A percentile compares a stretch with the other conserved stretches of the same genome.
Evolutionary conservation across 2,888 invertebrate species (phyloP).

Genomic region (Thereva nobilitata): DNA sequence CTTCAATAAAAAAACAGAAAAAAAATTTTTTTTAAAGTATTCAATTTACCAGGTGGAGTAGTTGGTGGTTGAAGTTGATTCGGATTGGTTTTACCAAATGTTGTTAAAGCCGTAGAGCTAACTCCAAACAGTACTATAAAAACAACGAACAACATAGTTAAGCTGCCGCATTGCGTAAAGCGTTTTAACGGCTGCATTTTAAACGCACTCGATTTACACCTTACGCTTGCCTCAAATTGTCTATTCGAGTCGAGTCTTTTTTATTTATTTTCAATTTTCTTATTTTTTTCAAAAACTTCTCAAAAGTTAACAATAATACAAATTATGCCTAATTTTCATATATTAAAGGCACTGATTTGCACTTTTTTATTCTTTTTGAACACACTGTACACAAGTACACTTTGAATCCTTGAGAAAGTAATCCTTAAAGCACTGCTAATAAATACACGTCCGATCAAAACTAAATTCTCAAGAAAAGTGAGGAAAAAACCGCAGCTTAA

Average conservation of each 20-base stretch:
- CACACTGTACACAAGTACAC: constrained; percentile 1
- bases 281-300: too few species aligned
- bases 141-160: constrained; percentile 57
- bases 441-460: constrained; percentile 29
- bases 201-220: neutral
- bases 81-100: constrained; percentile 71
- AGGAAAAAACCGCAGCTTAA: constrained; percentile 15
- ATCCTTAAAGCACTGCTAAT: constrained; percentile 13
- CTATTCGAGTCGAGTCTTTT: neutral
- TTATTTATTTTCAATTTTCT: too few species aligned
- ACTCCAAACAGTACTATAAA: constrained; percentile 58
- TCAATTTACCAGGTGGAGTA: constrained; percentile 63
- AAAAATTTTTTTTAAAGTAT: too few species aligned
- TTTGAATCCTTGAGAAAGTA: neutral
- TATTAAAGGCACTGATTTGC: neutral
- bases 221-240: neutral
- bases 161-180: constrained; percentile 58
- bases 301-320: too few species aligned
- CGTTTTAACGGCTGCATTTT: constrained; percentile 58
- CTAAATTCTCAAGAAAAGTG: constrained; percentile 34
- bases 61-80: constrained; percentile 63
- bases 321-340: too few species aligned
- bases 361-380: constrained; percentile 4
- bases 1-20: neutral
- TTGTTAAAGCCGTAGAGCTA: constrained; percentile 67